Evolutionary conservation across 92 coral and sea anemone genomes (phyloP), one percentile per base, ranked within the genome.

Genomic region (Muricea muricata): DNA sequence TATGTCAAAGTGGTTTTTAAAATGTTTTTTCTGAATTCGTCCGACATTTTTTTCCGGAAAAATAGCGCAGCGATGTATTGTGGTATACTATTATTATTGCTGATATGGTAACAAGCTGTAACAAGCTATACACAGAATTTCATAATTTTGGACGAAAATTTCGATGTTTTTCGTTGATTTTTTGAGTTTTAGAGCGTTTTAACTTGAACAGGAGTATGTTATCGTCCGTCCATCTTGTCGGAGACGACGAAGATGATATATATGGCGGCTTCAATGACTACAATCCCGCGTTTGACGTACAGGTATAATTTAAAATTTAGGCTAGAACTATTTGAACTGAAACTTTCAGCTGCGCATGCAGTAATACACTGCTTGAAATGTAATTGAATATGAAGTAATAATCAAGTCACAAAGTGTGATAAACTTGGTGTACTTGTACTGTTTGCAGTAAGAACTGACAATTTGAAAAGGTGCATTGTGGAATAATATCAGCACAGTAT

Each of bases 211-310:
- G 55, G 30, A 20, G 35, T 35, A 88, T 97, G 99, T 60, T 90
- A 13, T 90, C 89, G 26, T 89, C 93, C 61, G 98, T 97, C 39
- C 99, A 97, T 88, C 92, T 97, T 78, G 99, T 97, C 50, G 99
- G 99, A 24, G 98, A 97, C 24, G 99, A 96, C 31, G 99, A 93
- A 46, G 94, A 93, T 14, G 99, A 93, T 72, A 76, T 94, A 61
- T 97, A 97, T 90, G 93, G 98, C 65, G 99, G 99, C 29, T 97
- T 93, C 52, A 94, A 97, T 66, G 99, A 92, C n/a, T 97, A 97
- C 47, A 95, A 93, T 76, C 94, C 97, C 17, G 99, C 98, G 48
- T 97, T 97, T 85, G 99, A 94, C 68, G 94, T 98, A 67, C 98
- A 97, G 98, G 99, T 97, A 65, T 72, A 47, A 21, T 47, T 4